Percentiles rank a stretch among this genome's conserved stretches.
Evolutionary conservation across 1,140 invertebrate species (phyloP).

Genomic region (Triops cancriformis): DNA sequence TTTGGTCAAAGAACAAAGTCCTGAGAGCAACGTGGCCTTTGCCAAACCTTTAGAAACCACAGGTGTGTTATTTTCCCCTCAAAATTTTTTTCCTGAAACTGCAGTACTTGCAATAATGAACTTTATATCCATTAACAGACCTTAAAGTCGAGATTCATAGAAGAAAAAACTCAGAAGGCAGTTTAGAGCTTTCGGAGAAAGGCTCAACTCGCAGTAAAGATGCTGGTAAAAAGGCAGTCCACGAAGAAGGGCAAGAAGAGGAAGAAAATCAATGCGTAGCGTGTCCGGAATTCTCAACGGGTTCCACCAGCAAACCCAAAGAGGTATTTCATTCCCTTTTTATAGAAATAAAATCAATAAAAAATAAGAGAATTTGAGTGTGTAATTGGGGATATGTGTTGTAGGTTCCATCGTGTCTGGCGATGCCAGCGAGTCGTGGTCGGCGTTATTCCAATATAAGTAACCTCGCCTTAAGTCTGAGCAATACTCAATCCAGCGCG

Average conservation of each 20-base stretch:
- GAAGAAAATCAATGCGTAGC: neutral
- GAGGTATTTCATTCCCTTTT: neutral
- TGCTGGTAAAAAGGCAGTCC: neutral
- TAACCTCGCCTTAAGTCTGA: conserved; percentile 31
- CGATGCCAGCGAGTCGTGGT: conserved; percentile 21
- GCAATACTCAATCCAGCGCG: conserved; percentile 28
- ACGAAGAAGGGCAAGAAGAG: neutral
- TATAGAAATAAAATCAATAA: neutral
- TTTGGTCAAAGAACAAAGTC: neutral
- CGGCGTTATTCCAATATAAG: conserved; percentile 33
- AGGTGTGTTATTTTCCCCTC: neutral
- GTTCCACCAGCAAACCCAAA: neutral
- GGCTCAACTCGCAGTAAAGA: neutral
- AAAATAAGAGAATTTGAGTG: too few species aligned
- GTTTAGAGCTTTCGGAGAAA: conserved; percentile 33
- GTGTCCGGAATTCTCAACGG: neutral
- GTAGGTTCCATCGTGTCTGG: conserved; percentile 17
- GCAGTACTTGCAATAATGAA: neutral
- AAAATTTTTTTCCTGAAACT: neutral
- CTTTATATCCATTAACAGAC: conserved; percentile 48
- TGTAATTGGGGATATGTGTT: neutral
- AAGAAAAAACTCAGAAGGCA: conserved; percentile 80
- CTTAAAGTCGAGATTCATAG: conserved; percentile 85
- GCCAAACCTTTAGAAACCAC: neutral
- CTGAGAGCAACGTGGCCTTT: neutral